Conservation (phyloP, 2,888 invertebrate genomes). For the Trissonchulus latispiculum region DNA sequence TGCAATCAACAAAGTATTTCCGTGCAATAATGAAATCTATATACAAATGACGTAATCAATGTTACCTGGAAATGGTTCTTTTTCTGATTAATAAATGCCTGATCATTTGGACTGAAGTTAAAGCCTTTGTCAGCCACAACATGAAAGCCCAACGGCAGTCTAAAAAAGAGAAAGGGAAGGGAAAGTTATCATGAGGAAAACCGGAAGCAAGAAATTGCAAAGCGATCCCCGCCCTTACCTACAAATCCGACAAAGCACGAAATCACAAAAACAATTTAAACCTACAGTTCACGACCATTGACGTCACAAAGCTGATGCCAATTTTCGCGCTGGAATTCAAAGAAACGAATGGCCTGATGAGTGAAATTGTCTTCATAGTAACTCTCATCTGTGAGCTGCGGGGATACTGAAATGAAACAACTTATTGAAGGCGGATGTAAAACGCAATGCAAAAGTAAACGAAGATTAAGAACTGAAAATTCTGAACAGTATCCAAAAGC, state of each 20-base stretch:
- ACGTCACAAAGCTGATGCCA: conserved; percentile 37
- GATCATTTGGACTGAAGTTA: conserved; percentile 91
- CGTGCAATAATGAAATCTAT: no score
- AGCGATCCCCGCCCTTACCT: no score
- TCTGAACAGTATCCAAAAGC: no score
- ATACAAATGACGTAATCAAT: no score
- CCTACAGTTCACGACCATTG: conserved; percentile 27
- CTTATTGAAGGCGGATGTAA: no score
- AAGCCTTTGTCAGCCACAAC: conserved; percentile 98
- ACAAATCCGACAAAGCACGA: no score
- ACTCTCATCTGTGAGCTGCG: conserved; percentile 10
- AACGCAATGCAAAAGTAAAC: no score
- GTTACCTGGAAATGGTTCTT: conserved; percentile 86
- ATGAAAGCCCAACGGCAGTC: conserved; percentile 49
- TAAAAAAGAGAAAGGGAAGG: conserved; percentile 15
- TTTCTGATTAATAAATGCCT: conserved; percentile 97
- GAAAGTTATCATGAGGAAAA: no score
- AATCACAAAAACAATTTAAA: not conserved
- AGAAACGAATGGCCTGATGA: conserved; percentile 33
- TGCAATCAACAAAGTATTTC: no score
- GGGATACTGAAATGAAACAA: conserved; percentile 17
- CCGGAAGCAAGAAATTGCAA: no score
- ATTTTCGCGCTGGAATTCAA: conserved; percentile 33
- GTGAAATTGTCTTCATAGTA: conserved; percentile 20
- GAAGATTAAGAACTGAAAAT: no score